phyloP scores from a whole-genome alignment of 2,797 vertebrate species.

The Atherinosoma microstoma region DNA sequence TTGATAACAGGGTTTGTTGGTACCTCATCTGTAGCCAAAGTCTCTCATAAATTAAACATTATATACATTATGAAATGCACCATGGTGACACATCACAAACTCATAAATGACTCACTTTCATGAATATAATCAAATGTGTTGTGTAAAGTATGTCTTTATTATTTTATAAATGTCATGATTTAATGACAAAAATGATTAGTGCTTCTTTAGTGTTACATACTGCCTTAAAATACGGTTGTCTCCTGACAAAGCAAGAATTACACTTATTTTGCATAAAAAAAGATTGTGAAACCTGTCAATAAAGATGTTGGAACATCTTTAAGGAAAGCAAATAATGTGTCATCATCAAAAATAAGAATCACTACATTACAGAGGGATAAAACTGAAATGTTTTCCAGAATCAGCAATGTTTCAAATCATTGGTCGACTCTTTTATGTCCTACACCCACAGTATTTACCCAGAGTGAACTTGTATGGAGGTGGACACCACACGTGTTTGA shows the following conservation, averaged over 20 bases:
- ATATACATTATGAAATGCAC: not conserved
- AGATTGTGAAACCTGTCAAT: conserved; percentile 5
- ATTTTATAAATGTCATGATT: not conserved
- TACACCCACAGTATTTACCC: conserved; percentile 23
- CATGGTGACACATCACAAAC: not conserved
- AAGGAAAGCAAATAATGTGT: conserved; percentile 13
- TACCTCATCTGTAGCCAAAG: not conserved
- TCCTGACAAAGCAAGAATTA: not conserved
- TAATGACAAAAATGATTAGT: not conserved
- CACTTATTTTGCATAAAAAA: not conserved
- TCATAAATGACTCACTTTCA: not conserved
- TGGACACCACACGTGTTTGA: conserved; percentile 75
- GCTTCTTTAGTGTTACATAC: not conserved
- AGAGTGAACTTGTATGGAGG: conserved; percentile 23
- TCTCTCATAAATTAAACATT: not conserved
- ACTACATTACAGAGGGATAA: conserved; percentile 11
- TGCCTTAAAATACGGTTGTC: not conserved
- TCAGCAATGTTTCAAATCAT: conserved; percentile 9
- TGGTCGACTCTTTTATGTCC: not conserved
- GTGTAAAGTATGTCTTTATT: not conserved
- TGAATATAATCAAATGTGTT: not conserved
- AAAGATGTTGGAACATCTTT: conserved; percentile 6
- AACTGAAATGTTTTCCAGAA: conserved; percentile 24
- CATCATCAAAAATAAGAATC: not conserved
- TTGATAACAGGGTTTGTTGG: conserved; percentile 7